A percentile compares a stretch with the other conserved stretches of the same genome.
Conservation (phyloP, 1,140 invertebrate genomes). For the Dendrolimus kikuchii region DNA sequence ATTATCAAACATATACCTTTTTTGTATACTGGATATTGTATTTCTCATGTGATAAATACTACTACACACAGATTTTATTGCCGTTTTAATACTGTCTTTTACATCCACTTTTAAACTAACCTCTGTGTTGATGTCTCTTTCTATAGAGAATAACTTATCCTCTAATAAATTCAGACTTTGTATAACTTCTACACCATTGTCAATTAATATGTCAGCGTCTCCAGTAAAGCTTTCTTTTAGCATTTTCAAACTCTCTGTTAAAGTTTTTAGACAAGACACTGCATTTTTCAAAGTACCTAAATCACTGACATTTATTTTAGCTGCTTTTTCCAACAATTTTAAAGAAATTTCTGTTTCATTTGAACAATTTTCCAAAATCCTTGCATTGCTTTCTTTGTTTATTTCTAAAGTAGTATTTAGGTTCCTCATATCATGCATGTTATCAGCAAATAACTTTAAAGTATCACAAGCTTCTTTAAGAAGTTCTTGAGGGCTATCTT, state of each 20-base stretch:
- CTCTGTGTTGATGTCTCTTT: slow-evolving; percentile 37
- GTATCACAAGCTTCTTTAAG: slow-evolving; percentile 53
- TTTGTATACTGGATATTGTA: slow-evolving; percentile 54
- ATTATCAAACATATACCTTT: slow-evolving; percentile 56
- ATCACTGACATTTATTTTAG: slow-evolving; percentile 18
- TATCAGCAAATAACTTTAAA: slow-evolving; percentile 40
- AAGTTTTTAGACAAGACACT: slow-evolving; percentile 27
- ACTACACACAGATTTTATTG: slow-evolving; percentile 48
- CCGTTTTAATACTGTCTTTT: slow-evolving; percentile 41
- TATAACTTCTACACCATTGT: slow-evolving; percentile 43
- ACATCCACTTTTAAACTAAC: slow-evolving; percentile 16
- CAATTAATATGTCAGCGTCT: slow-evolving; percentile 40
- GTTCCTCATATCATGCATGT: slow-evolving; percentile 34
- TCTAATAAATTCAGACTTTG: slow-evolving; percentile 46
- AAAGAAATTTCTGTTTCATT: slow-evolving; percentile 39
- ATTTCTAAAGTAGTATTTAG: slow-evolving; percentile 16
- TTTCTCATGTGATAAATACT: slow-evolving; percentile 61
- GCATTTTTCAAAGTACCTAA: slow-evolving; percentile 26
- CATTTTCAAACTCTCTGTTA: slow-evolving; percentile 38
- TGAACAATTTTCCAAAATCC: slow-evolving; percentile 41
- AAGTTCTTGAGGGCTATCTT: slow-evolving; percentile 47
- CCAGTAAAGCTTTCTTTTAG: slow-evolving; percentile 42
- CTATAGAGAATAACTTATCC: slow-evolving; percentile 48
- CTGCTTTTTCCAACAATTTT: slow-evolving; percentile 38
- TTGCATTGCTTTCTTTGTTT: slow-evolving; percentile 14